Percentiles rank a stretch among this genome's conserved stretches.
Conservation (phyloP, 2,113 vertebrate genomes). For the Semicossyphus pulcher region DNA sequence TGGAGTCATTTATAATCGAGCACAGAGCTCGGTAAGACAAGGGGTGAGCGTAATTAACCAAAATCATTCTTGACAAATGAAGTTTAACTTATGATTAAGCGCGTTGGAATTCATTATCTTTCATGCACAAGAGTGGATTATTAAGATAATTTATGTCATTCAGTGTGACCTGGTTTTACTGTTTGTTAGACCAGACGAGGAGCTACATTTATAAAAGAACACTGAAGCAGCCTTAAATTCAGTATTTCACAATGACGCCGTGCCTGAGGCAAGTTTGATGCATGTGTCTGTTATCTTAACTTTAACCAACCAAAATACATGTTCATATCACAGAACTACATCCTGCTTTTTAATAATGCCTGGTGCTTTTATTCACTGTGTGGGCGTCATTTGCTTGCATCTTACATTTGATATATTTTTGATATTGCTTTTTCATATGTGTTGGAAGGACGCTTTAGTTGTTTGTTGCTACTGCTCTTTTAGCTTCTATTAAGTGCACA, state of each 20-base stretch:
- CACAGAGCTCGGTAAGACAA: neutral
- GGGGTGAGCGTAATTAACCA: conserved; percentile 4
- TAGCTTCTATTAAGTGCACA: neutral
- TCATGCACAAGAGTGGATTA: conserved; percentile 3
- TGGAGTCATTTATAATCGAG: conserved; percentile 8
- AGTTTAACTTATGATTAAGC: neutral
- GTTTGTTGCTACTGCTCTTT: neutral
- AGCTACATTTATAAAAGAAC: neutral
- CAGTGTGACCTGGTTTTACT: conserved; percentile 23
- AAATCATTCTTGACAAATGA: conserved; percentile 13
- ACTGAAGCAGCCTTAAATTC: conserved; percentile 2
- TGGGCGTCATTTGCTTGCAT: neutral
- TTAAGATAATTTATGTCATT: conserved; percentile 31
- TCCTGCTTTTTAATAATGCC: neutral
- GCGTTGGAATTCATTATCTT: conserved; percentile 3
- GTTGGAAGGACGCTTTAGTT: neutral
- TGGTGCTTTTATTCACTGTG: neutral
- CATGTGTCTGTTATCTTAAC: neutral
- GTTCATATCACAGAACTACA: neutral
- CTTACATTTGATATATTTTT: neutral
- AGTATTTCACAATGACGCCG: neutral
- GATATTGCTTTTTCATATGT: neutral
- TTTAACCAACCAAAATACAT: neutral
- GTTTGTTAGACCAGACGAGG: neutral
- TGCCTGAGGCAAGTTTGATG: neutral